Evolutionary conservation across 2,888 invertebrate genomes (phyloP).

Genomic region (Saturnia pavonia): DNA sequence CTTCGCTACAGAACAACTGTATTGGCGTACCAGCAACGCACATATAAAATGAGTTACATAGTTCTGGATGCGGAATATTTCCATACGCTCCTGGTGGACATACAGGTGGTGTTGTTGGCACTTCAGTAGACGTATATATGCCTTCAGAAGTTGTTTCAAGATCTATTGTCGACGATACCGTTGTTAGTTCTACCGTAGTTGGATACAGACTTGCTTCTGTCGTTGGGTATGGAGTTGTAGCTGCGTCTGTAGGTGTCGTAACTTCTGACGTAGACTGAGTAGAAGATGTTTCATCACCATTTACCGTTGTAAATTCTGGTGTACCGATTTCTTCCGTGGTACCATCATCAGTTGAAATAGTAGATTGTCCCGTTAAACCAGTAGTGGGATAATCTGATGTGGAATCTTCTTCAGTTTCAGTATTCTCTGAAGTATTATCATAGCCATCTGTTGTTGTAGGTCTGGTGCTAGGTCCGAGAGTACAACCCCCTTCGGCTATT

Average conservation of each 20-base stretch:
- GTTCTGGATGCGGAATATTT: slow-evolving; percentile 33
- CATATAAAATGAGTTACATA: slow-evolving; percentile 37
- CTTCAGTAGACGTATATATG: neutral
- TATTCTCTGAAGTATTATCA: neutral
- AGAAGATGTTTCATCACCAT: neutral
- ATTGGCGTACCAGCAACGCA: slow-evolving; percentile 30
- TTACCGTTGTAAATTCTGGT: neutral
- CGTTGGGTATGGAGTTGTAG: neutral
- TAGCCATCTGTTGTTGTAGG: neutral
- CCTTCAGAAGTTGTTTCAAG: neutral
- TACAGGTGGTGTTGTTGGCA: slow-evolving; percentile 21
- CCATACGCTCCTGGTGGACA: slow-evolving; percentile 32
- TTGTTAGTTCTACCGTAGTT: slow-evolving; percentile 3
- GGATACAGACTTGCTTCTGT: neutral
- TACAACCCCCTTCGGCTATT: slow-evolving; percentile 35
- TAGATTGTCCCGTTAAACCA: slow-evolving; percentile 3
- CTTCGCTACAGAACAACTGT: slow-evolving; percentile 28
- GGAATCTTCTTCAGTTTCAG: neutral
- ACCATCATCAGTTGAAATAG: neutral
- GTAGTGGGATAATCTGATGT: neutral
- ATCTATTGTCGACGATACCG: neutral
- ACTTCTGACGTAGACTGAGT: neutral
- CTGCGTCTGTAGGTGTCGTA: neutral
- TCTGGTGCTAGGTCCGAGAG: slow-evolving; percentile 21
- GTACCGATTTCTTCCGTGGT: neutral